phyloP scores from a whole-genome alignment of 2,797 vertebrate genomes.

The Sebastiscus albofasciatus region DNA sequence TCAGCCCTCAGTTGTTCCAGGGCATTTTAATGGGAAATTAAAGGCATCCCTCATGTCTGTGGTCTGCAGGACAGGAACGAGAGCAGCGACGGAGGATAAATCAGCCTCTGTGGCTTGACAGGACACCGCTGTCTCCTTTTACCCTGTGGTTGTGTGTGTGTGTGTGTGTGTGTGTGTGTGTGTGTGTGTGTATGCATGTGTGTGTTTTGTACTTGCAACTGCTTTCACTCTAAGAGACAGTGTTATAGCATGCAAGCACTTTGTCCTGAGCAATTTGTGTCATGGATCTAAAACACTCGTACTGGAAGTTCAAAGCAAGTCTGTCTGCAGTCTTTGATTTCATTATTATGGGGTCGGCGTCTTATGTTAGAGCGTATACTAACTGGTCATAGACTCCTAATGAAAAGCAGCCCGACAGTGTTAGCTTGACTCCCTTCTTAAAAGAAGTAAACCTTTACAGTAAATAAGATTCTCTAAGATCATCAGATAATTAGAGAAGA shows the following conservation, averaged over 20 bases:
- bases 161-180: neutral
- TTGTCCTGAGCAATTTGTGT: constrained; percentile 19
- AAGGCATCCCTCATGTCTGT: constrained; percentile 69
- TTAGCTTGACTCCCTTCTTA: neutral
- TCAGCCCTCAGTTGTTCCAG: constrained; percentile 69
- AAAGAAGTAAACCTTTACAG: neutral
- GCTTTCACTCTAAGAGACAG: neutral
- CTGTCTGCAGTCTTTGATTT: neutral
- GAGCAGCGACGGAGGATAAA: constrained; percentile 70
- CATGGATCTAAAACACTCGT: neutral
- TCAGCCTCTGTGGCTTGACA: constrained; percentile 66
- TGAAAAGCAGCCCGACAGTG: neutral
- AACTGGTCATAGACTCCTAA: neutral
- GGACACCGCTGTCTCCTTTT: constrained; percentile 39
- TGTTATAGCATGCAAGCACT: neutral
- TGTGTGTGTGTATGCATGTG: neutral
- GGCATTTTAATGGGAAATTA: constrained; percentile 82
- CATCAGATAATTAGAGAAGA: neutral
- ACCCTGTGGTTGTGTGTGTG: neutral
- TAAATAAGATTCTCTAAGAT: neutral
- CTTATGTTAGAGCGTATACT: neutral
- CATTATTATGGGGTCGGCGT: neutral
- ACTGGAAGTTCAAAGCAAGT: neutral
- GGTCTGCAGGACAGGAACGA: constrained; percentile 59
- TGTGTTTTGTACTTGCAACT: constrained; percentile 1